Evolutionary conservation across 2,888 invertebrate species (phyloP).

Genomic region (Polydrusus cervinus): DNA sequence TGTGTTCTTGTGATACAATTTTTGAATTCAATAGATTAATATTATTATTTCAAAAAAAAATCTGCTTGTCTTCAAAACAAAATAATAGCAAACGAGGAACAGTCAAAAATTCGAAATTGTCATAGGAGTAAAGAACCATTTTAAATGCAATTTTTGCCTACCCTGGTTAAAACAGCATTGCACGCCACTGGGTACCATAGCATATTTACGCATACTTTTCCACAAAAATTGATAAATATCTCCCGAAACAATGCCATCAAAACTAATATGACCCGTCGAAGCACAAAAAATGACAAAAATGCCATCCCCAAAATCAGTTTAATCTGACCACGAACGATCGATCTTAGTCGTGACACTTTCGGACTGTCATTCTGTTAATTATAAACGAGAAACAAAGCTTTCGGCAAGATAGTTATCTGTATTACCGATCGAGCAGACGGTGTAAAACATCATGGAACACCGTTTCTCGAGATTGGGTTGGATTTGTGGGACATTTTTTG

Average conservation of each 20-base stretch:
- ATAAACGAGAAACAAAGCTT: slow-evolving; percentile 56
- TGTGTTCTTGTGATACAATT: no score
- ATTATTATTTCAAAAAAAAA: no score
- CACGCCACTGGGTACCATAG: no score
- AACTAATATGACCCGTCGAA: slow-evolving; percentile 42
- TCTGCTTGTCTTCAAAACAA: no score
- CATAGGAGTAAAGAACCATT: no score
- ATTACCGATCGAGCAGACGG: slow-evolving; percentile 41
- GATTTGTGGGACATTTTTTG: slow-evolving; percentile 34
- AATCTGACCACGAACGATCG: slow-evolving; percentile 54
- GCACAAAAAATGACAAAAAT: slow-evolving; percentile 47
- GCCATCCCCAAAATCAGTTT: slow-evolving; percentile 28
- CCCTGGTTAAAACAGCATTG: no score
- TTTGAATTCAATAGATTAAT: no score
- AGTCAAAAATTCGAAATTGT: no score
- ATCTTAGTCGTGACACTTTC: slow-evolving; percentile 62
- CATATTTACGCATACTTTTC: not conserved
- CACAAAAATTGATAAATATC: slow-evolving; percentile 31
- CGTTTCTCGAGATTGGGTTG: slow-evolving; percentile 47
- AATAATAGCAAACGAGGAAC: no score
- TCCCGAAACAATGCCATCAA: slow-evolving; percentile 11
- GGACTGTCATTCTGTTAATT: slow-evolving; percentile 64
- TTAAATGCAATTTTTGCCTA: no score
- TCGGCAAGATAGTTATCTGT: slow-evolving; percentile 53
- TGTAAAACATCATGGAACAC: slow-evolving; percentile 62